phyloP scores from a whole-genome alignment of 37 sponge, comb jelly and placozoan species.

The Crambe crambe region DNA sequence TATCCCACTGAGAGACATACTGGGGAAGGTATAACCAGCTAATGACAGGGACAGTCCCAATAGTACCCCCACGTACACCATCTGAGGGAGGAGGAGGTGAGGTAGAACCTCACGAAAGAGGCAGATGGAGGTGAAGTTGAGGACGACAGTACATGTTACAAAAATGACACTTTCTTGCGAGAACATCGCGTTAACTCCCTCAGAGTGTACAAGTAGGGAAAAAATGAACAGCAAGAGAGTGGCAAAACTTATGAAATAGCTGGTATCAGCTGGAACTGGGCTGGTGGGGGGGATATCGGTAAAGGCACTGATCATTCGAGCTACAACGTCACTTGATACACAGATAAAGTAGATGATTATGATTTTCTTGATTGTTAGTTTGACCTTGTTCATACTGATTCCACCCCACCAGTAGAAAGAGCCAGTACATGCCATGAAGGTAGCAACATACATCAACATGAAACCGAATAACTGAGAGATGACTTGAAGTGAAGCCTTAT shows the following conservation, averaged over 20 bases:
- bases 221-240: conserved; percentile 17
- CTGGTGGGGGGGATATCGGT: not conserved
- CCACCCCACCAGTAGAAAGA: conserved; percentile 45
- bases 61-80: conserved; percentile 31
- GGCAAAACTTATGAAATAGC: conserved; percentile 32
- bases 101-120: conserved; percentile 45
- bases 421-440: conserved; percentile 25
- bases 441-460: conserved; percentile 15
- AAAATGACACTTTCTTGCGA: conserved; percentile 24
- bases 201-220: conserved; percentile 4
- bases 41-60: conserved; percentile 41
- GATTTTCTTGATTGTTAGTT: conserved; percentile 10
- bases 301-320: not conserved
- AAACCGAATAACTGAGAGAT: conserved; percentile 44
- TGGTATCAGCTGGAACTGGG: conserved; percentile 11
- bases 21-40: conserved; percentile 1
- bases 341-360: conserved; percentile 6
- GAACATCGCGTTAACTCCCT: conserved; percentile 28
- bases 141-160: conserved; percentile 14
- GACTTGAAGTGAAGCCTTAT: not conserved
- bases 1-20: conserved; percentile 1
- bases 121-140: not conserved
- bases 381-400: not conserved
- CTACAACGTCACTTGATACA: not conserved
- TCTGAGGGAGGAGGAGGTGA: conserved; percentile 28